These are phyloP conservation scores for Timandra comae DNA, from an alignment of 2,888 invertebrate genomes.

Conservation along the genomic window DNA sequence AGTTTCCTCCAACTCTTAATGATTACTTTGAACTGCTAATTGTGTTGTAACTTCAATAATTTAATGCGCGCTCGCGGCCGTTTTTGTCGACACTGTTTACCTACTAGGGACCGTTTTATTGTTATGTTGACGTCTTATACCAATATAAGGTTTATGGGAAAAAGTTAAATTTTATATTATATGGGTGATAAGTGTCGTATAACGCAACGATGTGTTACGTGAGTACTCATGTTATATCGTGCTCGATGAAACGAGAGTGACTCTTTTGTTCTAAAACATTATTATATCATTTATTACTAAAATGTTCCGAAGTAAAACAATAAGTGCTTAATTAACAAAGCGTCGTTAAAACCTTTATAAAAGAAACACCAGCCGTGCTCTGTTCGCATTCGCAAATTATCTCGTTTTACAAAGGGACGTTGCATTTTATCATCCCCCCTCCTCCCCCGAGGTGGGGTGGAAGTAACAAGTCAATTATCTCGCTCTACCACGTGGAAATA, in stretches of 20 bases:
- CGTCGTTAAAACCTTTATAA: too few species aligned
- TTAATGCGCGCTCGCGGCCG: constrained; percentile 5
- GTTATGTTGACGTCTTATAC: constrained; percentile 10
- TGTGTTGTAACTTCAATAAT: constrained; percentile 8
- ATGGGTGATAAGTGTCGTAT: constrained; percentile 6
- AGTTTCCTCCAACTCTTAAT: constrained; percentile 10
- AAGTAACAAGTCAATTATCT: constrained; percentile 22
- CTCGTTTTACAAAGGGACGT: constrained; percentile 8
- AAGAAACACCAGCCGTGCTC: constrained; percentile 3
- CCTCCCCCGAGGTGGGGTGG: constrained; percentile 2
- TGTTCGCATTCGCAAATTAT: constrained; percentile 7
- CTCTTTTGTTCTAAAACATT: too few species aligned
- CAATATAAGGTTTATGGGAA: constrained; percentile 16
- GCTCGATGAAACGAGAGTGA: too few species aligned
- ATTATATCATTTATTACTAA: too few species aligned
- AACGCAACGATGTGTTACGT: too few species aligned
- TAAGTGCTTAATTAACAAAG: too few species aligned
- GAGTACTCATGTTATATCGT: too few species aligned
- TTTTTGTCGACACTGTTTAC: too few species aligned
- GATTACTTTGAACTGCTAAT: constrained; percentile 5
- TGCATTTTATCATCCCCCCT: constrained; percentile 11
- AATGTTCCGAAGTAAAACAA: constrained; percentile 6
- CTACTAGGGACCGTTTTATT: too few species aligned
- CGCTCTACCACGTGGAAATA: constrained; percentile 18
- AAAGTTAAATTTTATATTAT: constrained; percentile 14